Percentiles rank a stretch among this genome's conserved stretches.
These are phyloP conservation scores for Eleginops maclovinus DNA, from an alignment of 2,113 vertebrate genomes.

Conservation along the genomic window DNA sequence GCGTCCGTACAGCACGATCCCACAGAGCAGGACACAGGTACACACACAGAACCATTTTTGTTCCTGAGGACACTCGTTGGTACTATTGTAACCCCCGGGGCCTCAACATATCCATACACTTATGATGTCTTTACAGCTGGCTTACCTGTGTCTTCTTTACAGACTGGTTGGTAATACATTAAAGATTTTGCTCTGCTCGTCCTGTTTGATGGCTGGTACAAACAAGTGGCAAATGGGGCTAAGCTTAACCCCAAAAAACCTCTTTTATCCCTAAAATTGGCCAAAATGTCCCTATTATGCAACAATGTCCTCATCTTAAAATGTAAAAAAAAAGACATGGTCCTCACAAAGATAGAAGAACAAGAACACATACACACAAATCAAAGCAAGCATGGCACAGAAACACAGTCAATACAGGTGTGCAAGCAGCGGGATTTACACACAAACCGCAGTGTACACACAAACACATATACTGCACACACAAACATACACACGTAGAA, in stretches of 20 bases:
- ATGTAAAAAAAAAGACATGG: not conserved
- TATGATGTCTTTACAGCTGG: no score
- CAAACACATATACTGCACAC: not conserved
- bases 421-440: not conserved
- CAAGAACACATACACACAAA: not conserved
- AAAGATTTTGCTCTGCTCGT: not conserved
- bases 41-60: not conserved
- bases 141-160: not conserved
- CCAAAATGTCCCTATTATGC: not conserved
- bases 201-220: not conserved
- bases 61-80: not conserved
- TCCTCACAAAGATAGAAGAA: slow-evolving; percentile 1
- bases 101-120: no score
- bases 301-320: no score
- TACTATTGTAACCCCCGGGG: not conserved
- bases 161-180: not conserved
- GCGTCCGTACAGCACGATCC: slow-evolving; percentile 22
- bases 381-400: slow-evolving; percentile 5
- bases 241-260: slow-evolving; percentile 1
- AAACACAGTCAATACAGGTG: slow-evolving; percentile 31
- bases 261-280: not conserved
- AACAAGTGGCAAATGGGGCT: not conserved
- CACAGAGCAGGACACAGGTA: slow-evolving; percentile 19
- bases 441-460: not conserved
- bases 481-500: not conserved